Evolutionary conservation across 2,113 vertebrate species (phyloP).

Genomic region (Girardinichthys multiradiatus): DNA sequence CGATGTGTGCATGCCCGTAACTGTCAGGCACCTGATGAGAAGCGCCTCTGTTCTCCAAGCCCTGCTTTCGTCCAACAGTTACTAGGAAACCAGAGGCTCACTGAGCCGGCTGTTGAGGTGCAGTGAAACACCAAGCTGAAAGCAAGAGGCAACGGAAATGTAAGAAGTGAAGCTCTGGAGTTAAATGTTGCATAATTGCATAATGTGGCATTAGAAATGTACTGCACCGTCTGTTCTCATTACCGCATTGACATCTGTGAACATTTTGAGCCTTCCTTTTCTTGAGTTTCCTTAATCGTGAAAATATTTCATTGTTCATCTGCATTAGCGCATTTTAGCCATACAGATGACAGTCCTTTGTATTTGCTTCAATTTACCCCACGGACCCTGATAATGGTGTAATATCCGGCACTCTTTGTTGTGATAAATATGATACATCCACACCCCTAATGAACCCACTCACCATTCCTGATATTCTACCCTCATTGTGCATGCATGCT

Average conservation of each 20-base stretch:
- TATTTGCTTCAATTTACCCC: not conserved
- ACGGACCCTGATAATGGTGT: constrained; percentile 11
- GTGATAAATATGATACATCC: constrained; percentile 33
- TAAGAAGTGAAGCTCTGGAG: constrained; percentile 22
- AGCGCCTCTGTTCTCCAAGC: constrained; percentile 21
- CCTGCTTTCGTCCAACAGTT: constrained; percentile 53
- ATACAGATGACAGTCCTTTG: not conserved
- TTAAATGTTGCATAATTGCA: constrained; percentile 38
- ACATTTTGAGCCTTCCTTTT: not conserved
- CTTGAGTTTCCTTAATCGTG: not conserved
- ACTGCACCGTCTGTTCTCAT: not conserved
- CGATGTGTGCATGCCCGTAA: constrained; percentile 19
- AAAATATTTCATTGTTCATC: constrained; percentile 9
- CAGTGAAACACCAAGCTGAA: constrained; percentile 20
- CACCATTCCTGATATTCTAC: constrained; percentile 17
- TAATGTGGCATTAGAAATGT: constrained; percentile 11
- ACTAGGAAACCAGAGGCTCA: constrained; percentile 74
- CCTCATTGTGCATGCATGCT: constrained; percentile 40
- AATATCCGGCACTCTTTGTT: not conserved
- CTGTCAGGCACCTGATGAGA: constrained; percentile 34
- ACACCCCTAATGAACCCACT: constrained; percentile 25
- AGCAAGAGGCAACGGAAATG: constrained; percentile 22
- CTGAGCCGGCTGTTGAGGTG: constrained; percentile 30
- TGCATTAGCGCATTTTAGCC: not conserved
- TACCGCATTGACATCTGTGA: constrained; percentile 18